Percentiles rank a stretch among this genome's conserved stretches.
These are phyloP conservation scores for Thrips palmi DNA, from an alignment of 1,140 invertebrate species.

Conservation along the genomic window DNA sequence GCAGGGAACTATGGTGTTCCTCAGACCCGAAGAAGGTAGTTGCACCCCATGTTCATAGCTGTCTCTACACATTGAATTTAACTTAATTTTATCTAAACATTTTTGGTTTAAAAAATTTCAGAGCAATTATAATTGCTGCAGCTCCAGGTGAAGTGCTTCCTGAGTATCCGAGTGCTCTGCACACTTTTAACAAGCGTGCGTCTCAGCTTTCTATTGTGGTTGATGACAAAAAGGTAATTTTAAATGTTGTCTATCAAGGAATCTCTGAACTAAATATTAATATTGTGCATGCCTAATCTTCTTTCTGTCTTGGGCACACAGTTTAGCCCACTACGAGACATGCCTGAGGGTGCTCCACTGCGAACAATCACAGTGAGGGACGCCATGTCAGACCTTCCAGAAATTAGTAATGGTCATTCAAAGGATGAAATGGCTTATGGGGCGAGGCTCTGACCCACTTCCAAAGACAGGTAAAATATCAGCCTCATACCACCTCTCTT, in stretches of 20 bases:
- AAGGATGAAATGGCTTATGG: constrained; percentile 52
- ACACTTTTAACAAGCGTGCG: constrained; percentile 55
- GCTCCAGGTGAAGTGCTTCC: constrained; percentile 63
- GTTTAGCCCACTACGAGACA: no score
- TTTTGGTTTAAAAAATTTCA: no score
- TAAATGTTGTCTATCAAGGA: no score
- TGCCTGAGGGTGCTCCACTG: constrained; percentile 49
- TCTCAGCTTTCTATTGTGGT: constrained; percentile 53
- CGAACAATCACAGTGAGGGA: constrained; percentile 60
- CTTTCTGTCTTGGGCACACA: no score
- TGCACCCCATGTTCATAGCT: neutral
- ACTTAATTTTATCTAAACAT: no score
- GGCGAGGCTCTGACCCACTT: constrained; percentile 54
- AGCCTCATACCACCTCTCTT: no score
- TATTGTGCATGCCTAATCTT: no score
- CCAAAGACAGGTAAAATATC: constrained; percentile 38
- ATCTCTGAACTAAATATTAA: no score
- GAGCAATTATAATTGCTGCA: constrained; percentile 64
- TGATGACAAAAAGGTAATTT: constrained; percentile 48
- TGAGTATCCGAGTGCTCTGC: constrained; percentile 57
- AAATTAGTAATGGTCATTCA: constrained; percentile 52
- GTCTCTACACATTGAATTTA: no score
- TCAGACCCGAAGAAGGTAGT: constrained; percentile 52
- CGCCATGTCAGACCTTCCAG: constrained; percentile 65
- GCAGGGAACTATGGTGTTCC: constrained; percentile 75